Conservation (phyloP, 1,140 invertebrate species). For the Zaprionus davidi region DNA sequence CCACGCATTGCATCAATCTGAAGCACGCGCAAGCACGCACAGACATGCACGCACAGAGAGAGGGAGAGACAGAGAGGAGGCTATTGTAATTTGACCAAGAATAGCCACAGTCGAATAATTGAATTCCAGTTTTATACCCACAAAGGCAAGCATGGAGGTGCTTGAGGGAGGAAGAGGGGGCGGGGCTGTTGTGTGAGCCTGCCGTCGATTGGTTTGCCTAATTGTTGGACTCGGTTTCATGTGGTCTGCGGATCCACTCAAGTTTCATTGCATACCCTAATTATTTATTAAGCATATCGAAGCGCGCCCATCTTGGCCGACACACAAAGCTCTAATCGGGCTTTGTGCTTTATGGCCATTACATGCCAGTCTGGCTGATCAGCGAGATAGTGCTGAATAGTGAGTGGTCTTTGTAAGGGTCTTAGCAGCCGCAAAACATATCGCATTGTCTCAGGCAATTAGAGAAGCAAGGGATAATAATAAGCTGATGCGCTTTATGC, state of each 20-base stretch:
- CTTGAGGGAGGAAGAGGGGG: not conserved
- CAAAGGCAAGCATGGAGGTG: not conserved
- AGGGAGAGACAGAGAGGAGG: not conserved
- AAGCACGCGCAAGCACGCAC: conserved; percentile 17
- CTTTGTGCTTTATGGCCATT: conserved; percentile 64
- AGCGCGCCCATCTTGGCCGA: not conserved
- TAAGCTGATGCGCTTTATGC: not conserved
- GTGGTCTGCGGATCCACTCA: conserved; percentile 19
- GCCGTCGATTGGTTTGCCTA: conserved; percentile 34
- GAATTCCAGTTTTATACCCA: conserved; percentile 39
- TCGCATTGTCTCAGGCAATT: not conserved
- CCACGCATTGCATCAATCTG: conserved; percentile 44
- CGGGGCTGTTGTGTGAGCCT: not conserved
- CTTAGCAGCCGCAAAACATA: not conserved
- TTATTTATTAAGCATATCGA: conserved; percentile 40
- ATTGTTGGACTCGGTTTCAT: conserved; percentile 37
- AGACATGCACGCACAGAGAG: conserved; percentile 23
- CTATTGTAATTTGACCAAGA: conserved; percentile 52
- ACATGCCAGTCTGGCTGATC: conserved; percentile 4
- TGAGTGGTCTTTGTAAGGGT: not conserved
- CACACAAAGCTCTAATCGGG: conserved; percentile 10
- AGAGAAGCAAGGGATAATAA: not conserved
- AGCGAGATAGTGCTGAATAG: not conserved
- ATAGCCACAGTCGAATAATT: conserved; percentile 34
- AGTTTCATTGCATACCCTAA: conserved; percentile 38